phyloP scores from a whole-genome alignment of 1,140 invertebrate species.

The Lethocerus indicus region DNA sequence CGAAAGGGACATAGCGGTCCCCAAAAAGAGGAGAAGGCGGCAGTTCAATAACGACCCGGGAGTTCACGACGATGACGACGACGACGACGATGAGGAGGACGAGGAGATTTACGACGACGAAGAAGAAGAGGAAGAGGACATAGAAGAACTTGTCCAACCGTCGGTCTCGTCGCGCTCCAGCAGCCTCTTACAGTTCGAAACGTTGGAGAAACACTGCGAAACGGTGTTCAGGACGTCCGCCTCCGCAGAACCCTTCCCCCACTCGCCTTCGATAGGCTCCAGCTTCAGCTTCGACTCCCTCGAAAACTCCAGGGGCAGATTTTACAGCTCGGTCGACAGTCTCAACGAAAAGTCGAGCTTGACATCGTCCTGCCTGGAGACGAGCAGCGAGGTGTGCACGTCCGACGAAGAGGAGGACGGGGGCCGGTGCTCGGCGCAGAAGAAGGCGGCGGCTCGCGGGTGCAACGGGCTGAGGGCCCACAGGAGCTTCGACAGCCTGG shows the following conservation, averaged over 20 bases:
- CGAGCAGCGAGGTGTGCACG: conserved; percentile 21
- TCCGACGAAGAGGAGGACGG: conserved; percentile 20
- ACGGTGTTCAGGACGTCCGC: conserved; percentile 19
- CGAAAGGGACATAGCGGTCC: conserved; percentile 59
- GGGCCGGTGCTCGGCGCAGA: no score
- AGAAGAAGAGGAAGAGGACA: conserved; percentile 23
- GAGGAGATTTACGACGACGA: conserved; percentile 27
- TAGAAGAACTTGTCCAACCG: neutral
- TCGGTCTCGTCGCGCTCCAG: conserved; percentile 39
- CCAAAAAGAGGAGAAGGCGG: conserved; percentile 49
- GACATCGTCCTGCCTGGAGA: conserved; percentile 11
- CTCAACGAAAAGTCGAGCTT: conserved; percentile 21
- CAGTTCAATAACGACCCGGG: conserved; percentile 24
- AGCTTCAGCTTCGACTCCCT: conserved; percentile 37
- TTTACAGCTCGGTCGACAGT: conserved; percentile 32
- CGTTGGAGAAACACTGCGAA: conserved; percentile 43
- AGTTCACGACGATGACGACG: conserved; percentile 27
- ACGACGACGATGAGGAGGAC: conserved; percentile 24
- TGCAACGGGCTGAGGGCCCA: conserved; percentile 30
- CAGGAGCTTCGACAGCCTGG: conserved; percentile 31
- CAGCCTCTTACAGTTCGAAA: conserved; percentile 64
- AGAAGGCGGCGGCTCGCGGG: no score
- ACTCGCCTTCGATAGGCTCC: conserved; percentile 26
- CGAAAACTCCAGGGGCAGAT: conserved; percentile 28
- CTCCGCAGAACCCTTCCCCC: conserved; percentile 16